phyloP scores from a whole-genome alignment of 2,888 invertebrate genomes.

The Argynnis bischoffii region DNA sequence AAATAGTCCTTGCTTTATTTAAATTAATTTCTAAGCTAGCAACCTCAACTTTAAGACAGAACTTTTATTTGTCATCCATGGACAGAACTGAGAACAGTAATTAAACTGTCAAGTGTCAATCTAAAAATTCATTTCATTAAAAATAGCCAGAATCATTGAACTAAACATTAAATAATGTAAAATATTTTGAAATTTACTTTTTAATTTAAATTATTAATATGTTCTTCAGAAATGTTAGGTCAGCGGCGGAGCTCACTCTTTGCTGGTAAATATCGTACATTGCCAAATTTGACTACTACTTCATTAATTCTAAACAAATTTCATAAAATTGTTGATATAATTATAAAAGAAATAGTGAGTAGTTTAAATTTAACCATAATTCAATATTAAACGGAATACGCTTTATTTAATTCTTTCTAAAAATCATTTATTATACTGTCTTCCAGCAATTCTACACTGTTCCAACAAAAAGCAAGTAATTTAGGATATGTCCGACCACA shows the following conservation, averaged over 20 bases:
- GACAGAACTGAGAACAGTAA: too few species aligned
- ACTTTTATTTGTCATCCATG: too few species aligned
- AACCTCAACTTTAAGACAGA: too few species aligned
- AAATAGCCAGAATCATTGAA: constrained; percentile 24
- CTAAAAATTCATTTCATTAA: not conserved
- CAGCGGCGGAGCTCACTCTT: constrained; percentile 62
- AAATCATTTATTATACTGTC: constrained; percentile 19
- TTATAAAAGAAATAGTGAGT: too few species aligned
- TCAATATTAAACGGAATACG: too few species aligned
- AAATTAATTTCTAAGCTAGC: too few species aligned
- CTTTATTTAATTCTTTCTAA: too few species aligned
- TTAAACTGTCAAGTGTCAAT: not conserved
- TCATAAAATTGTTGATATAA: not conserved
- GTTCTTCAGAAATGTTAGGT: constrained; percentile 72
- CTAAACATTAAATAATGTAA: constrained; percentile 54
- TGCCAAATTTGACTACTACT: too few species aligned
- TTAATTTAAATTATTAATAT: constrained; percentile 54
- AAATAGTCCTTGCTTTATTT: too few species aligned
- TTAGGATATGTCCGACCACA: constrained; percentile 50
- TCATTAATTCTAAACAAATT: too few species aligned
- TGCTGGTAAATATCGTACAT: constrained; percentile 53
- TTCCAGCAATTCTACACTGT: constrained; percentile 48
- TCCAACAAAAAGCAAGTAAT: constrained; percentile 39
- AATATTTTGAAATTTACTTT: constrained; percentile 38
- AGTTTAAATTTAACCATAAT: too few species aligned